phyloP scores from a whole-genome alignment of 2,113 vertebrate genomes.

The Jacana jacana region DNA sequence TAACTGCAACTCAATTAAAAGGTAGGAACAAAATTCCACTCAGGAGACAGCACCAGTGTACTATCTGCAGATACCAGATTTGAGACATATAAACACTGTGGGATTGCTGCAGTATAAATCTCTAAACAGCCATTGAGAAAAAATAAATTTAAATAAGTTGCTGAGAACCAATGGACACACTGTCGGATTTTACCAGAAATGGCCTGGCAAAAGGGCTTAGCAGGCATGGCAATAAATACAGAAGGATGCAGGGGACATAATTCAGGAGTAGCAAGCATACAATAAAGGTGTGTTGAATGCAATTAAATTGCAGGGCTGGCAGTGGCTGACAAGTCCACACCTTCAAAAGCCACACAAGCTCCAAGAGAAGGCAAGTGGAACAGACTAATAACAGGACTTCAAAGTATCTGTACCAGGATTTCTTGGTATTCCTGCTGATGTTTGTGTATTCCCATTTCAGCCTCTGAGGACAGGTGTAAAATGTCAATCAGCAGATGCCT shows the following conservation, averaged over 20 bases:
- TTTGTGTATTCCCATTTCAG: neutral
- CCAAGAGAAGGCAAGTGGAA: neutral
- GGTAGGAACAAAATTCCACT: neutral
- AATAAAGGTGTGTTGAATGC: neutral
- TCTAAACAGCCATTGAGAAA: neutral
- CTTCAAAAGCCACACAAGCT: neutral
- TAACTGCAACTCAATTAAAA: neutral
- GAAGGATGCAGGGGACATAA: neutral
- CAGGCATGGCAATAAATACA: neutral
- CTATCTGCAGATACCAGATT: neutral
- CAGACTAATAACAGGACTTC: neutral
- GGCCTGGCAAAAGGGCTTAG: neutral
- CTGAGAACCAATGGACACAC: neutral
- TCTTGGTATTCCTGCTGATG: neutral
- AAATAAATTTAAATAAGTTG: neutral
- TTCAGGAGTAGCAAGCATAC: neutral
- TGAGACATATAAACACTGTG: neutral
- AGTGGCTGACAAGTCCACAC: neutral
- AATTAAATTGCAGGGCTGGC: neutral
- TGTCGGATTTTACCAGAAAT: neutral
- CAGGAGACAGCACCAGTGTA: neutral
- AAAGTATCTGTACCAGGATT: neutral
- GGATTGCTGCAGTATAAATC: neutral
- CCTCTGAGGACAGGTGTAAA: neutral
- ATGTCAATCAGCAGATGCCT: neutral